Evolutionary conservation across 37 sponge, comb jelly and placozoan species (phyloP), one percentile per base, ranked within the genome.

Genomic region (Oopsacas minuta): DNA sequence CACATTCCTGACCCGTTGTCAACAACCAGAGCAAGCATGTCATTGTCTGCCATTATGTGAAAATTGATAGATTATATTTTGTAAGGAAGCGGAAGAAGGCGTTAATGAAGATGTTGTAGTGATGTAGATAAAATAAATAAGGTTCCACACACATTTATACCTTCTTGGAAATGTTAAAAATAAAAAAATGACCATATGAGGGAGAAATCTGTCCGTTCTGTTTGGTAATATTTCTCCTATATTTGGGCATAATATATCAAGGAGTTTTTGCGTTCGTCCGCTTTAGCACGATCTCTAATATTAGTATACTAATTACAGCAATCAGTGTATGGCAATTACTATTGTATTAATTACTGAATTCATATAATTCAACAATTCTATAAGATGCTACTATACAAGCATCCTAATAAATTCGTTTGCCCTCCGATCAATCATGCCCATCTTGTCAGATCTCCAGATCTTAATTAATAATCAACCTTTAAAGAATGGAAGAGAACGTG

Each of bases 1-100:
- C 39, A 39, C 39, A 39, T 83, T 39, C 53, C 52, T 28, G 85
- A 85, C n/a, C 85, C 85, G 38, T 85, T 85, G 81, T 85, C 85
- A 8, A 85, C 34, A 37, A 85, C 85, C 83, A 85, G 38, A 52
- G 81, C 53, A 36, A 30, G 35, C 23, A 52, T 17, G 81, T 85
- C 52, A 20, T 81, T 36, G 37, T 85, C 83, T 38, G 23, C 39
- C 39, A 83, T 39, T 83, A 0, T n/a, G 38, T 32, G 37, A 36
- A n/a, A 32, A 23, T n/a, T 37, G 34, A 36, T 37, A 82, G 35
- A 17, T 8, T 42, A 42, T 42, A 17, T 42, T 8, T 42, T 42
- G 49, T 42, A 17, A 42, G 49, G 49, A 42, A 42, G 49, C n/a
- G n/a, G n/a, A n/a, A n/a, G n/a, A n/a, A n/a, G n/a, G 8, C 15